These are phyloP conservation scores for Nymphalis io DNA, from an alignment of 1,140 invertebrate genomes.

Conservation along the genomic window DNA sequence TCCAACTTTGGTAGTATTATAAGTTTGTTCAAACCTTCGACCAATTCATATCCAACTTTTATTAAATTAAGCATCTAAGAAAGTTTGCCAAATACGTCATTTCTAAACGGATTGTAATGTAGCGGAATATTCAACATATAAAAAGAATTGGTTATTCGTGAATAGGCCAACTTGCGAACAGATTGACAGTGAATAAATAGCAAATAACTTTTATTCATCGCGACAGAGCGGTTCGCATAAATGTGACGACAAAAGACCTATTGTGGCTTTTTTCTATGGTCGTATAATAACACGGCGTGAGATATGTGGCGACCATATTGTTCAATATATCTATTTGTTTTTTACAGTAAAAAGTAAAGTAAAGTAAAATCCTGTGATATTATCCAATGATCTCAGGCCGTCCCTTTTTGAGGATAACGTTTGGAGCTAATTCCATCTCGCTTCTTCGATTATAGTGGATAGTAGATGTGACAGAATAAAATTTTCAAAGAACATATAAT, in stretches of 20 bases:
- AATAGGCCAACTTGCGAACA: constrained; percentile 29
- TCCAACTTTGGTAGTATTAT: too few relatives aligned
- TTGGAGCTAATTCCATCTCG: too few relatives aligned
- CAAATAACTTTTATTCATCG: constrained; percentile 29
- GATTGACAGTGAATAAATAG: constrained; percentile 29
- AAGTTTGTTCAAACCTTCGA: too few relatives aligned
- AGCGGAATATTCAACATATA: not conserved
- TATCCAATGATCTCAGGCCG: too few relatives aligned
- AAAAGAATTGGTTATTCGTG: constrained; percentile 25
- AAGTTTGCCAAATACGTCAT: not conserved
- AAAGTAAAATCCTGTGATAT: too few relatives aligned
- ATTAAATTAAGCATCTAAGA: not conserved
- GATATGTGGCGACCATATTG: not conserved
- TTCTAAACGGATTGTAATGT: not conserved
- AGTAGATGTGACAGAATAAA: too few relatives aligned
- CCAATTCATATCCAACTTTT: not conserved
- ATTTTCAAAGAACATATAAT: too few relatives aligned
- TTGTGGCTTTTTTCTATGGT: constrained; percentile 30
- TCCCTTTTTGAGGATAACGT: too few relatives aligned
- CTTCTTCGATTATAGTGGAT: too few relatives aligned
- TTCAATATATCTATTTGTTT: not conserved
- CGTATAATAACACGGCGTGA: not conserved
- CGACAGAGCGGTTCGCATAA: constrained; percentile 19
- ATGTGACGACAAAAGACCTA: constrained; percentile 31
- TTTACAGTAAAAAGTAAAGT: not conserved